Conservation (phyloP, 2,113 vertebrate genomes). For the Manacus vitellinus region DNA sequence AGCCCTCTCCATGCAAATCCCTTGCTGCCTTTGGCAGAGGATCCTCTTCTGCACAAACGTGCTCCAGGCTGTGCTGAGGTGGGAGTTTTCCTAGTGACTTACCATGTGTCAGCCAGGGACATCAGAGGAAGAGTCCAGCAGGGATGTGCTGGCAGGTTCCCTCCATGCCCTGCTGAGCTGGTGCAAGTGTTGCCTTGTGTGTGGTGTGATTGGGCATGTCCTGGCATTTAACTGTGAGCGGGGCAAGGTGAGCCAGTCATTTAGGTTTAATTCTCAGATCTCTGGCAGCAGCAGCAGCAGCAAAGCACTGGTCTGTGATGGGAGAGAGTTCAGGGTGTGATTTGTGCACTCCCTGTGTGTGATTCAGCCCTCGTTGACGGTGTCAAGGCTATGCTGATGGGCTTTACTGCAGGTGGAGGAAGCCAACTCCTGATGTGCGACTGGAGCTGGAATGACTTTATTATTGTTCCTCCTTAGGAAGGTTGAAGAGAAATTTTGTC, state of each 20-base stretch:
- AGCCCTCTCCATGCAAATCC: rapidly evolving
- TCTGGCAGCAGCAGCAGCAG: neutral
- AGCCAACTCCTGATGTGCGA: neutral
- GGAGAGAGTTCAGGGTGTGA: neutral
- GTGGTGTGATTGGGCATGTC: neutral
- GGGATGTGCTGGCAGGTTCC: neutral
- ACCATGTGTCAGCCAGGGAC: neutral
- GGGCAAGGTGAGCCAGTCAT: neutral
- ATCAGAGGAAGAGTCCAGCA: neutral
- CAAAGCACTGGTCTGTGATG: neutral
- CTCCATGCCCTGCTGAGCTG: neutral
- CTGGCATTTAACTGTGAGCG: neutral
- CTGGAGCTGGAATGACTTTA: neutral
- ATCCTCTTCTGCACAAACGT: neutral
- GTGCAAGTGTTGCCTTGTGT: neutral
- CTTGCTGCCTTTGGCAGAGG: neutral
- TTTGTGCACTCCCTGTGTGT: neutral
- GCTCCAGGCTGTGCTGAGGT: neutral
- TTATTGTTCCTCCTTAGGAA: neutral
- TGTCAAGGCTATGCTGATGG: neutral
- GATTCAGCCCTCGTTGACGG: neutral
- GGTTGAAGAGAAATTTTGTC: neutral
- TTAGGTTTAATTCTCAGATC: neutral
- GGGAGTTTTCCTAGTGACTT: neutral
- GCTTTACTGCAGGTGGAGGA: slow-evolving; percentile 3